Evolutionary conservation across 53 echinoderm and acorn worm species (phyloP).

Genomic region (Zoroaster sp.): DNA sequence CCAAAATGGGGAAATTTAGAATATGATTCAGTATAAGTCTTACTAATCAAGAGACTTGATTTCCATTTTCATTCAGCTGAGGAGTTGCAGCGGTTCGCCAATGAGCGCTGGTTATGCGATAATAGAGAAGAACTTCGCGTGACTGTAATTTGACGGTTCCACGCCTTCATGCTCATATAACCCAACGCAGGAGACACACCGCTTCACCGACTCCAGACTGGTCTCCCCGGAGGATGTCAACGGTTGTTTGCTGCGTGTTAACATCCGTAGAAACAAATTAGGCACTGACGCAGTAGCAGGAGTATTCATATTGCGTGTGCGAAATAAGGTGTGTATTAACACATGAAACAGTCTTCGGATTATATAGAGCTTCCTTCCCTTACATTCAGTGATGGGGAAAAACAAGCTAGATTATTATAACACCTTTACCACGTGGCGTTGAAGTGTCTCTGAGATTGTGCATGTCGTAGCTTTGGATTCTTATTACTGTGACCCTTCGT

Average conservation of each 20-base stretch:
- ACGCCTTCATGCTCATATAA: slow-evolving; percentile 29
- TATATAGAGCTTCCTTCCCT: not conserved
- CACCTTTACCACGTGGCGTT: not conserved
- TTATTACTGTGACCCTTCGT: too few species aligned
- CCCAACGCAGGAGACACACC: slow-evolving; percentile 39
- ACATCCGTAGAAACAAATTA: not conserved
- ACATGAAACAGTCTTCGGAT: not conserved
- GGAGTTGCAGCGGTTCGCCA: too few species aligned
- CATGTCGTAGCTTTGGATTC: not conserved
- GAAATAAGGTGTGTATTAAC: not conserved
- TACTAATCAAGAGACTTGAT: too few species aligned
- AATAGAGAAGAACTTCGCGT: not conserved
- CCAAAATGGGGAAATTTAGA: too few species aligned
- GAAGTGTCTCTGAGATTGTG: slow-evolving; percentile 23
- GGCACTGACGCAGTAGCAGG: not conserved
- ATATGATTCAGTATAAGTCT: too few species aligned
- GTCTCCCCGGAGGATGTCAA: not conserved
- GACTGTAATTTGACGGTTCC: slow-evolving; percentile 52
- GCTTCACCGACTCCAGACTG: slow-evolving; percentile 45
- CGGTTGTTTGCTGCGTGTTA: not conserved
- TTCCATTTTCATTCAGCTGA: too few species aligned
- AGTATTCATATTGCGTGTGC: not conserved
- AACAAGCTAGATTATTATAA: slow-evolving; percentile 1
- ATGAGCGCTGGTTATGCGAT: not conserved
- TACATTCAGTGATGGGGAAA: slow-evolving; percentile 21